These are phyloP conservation scores for Sisyra nigra DNA, from an alignment of 2,888 invertebrate species.

Conservation along the genomic window DNA sequence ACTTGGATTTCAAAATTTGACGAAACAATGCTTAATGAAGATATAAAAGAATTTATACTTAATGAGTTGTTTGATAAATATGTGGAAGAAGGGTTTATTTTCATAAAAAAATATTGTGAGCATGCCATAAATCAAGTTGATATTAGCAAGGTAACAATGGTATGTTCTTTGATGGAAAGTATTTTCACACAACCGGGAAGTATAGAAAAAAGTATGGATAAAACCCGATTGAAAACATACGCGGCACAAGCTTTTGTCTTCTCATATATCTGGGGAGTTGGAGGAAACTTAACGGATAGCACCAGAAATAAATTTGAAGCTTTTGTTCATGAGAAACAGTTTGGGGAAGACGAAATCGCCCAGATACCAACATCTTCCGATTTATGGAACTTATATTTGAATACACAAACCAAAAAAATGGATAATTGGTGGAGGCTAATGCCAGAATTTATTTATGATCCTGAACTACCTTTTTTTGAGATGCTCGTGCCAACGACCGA, in stretches of 20 bases:
- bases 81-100: conserved; percentile 47
- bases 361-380: conserved; percentile 54
- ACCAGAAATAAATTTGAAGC: conserved; percentile 55
- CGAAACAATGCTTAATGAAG: conserved; percentile 32
- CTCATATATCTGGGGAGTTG: conserved; percentile 69
- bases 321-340: conserved; percentile 49
- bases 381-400: conserved; percentile 64
- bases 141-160: conserved; percentile 61
- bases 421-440: conserved; percentile 68
- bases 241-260: conserved; percentile 66
- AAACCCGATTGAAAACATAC: conserved; percentile 42
- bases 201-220: conserved; percentile 31
- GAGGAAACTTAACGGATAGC: conserved; percentile 63
- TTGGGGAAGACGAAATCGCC: conserved; percentile 34
- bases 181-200: conserved; percentile 44
- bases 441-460: conserved; percentile 54
- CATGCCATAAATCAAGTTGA: conserved; percentile 69
- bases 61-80: conserved; percentile 46
- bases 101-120: conserved; percentile 49
- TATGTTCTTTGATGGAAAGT: conserved; percentile 58
- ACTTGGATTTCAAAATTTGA: conserved; percentile 52
- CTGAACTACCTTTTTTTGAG: conserved; percentile 65
- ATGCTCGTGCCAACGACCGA: conserved; percentile 84
- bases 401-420: conserved; percentile 49
- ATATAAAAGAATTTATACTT: conserved; percentile 41